phyloP scores from a whole-genome alignment of 2,888 invertebrate genomes.

The Drosophila diplacantha region DNA sequence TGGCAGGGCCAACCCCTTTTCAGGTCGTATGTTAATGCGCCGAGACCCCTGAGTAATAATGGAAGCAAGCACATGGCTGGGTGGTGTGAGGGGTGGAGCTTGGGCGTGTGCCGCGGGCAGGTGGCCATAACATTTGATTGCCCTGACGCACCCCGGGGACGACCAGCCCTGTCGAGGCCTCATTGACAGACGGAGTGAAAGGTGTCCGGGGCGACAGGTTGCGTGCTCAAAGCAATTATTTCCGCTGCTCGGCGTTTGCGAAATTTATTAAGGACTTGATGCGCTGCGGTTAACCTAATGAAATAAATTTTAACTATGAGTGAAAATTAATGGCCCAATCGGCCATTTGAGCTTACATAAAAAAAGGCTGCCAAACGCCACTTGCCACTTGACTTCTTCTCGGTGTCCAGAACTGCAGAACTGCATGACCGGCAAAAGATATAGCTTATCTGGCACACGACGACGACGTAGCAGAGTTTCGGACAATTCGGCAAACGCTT shows the following conservation, averaged over 20 bases:
- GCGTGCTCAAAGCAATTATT: slow-evolving; percentile 38
- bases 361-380: slow-evolving; percentile 20
- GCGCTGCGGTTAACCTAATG: slow-evolving; percentile 30
- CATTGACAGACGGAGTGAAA: slow-evolving; percentile 23
- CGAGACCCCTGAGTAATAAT: slow-evolving; percentile 1
- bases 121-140: slow-evolving; percentile 26
- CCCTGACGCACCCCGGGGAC: slow-evolving; percentile 25
- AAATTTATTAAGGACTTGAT: slow-evolving; percentile 32
- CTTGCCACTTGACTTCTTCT: slow-evolving; percentile 8
- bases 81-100: background rate
- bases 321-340: slow-evolving; percentile 25
- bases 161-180: background rate
- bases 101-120: background rate
- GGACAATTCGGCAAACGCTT: slow-evolving; percentile 20
- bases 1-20: slow-evolving; percentile 9
- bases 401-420: background rate
- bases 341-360: background rate
- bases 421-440: slow-evolving; percentile 18
- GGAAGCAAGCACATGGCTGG: slow-evolving; percentile 1
- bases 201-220: slow-evolving; percentile 25
- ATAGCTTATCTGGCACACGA: slow-evolving; percentile 31
- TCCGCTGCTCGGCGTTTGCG: slow-evolving; percentile 12
- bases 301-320: slow-evolving; percentile 24
- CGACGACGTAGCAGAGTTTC: background rate
- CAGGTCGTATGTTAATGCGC: slow-evolving; percentile 20